Evolutionary conservation across 1,140 invertebrate species (phyloP), one percentile per base, ranked within the genome.

Genomic region (Eupristina koningsbergeri): DNA sequence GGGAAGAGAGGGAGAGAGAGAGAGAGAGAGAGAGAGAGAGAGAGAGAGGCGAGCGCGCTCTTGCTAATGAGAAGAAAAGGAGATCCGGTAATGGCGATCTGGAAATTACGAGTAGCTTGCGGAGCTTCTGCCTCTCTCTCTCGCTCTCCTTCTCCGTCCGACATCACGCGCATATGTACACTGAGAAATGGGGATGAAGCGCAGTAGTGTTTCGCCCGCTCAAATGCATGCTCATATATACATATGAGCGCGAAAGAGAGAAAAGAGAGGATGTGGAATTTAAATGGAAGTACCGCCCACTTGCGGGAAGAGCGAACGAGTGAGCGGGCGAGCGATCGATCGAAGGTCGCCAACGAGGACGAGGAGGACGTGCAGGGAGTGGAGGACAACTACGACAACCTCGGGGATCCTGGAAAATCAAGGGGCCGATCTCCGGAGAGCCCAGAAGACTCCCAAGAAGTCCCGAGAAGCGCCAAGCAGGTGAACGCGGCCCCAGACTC

Each of bases 241-340:
- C n/a, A 47, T 41, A n/a, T 5, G 41, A 81, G 58, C 47, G 36
- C 31, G 45, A 69, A 34, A 71, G 64, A 71, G 81, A 78, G 63
- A 76, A 47, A 50, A 64, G 74, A 76, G 74, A 82, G 39, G 74
- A 73, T 8, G 77, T 36, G 81, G 83, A 86, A 86, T 86, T 86
- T 86, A 86, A 86, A 86, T 86, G 85, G 83, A 86, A 84, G 85
- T 86, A 84, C 85, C 85, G 85, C 82, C 83, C 74, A 86, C 82
- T 86, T 84, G 64, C 26, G 63, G 34, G 29, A 53, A 80, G 75
- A 77, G 63, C 63, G 67, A 78, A 61, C 81, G 67, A 73, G 39
- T 71, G 67, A 73, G 19, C 73, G 26, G 47, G 22, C 45, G 45
- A 77, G 58, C 82, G 82, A 86, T 86, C 82, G 74, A 86, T 86